Evolutionary conservation across 2,797 vertebrate species (phyloP), one percentile per base, ranked within the genome.

Genomic region (Dryobates pubescens): DNA sequence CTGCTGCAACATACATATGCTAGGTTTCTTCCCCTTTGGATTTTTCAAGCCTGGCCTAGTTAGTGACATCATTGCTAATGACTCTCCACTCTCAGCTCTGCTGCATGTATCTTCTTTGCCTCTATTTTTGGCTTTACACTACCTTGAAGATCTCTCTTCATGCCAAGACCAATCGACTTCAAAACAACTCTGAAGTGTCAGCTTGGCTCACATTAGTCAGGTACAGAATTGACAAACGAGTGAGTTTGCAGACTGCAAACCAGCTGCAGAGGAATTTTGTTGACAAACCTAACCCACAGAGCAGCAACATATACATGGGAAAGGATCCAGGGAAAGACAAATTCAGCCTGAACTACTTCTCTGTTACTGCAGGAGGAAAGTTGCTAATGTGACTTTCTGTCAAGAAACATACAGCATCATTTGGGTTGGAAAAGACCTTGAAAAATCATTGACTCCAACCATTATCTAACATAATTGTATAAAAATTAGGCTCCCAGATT

Each of bases 301-400:
- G 79, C 43, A 88, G 32, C 3, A 18, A 73, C 7, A 4, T 83
- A 88, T 13, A 34, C 26, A 29, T 13, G 41, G 82, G 47, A 68
- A 38, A 87, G 77, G 32, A 95, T 38, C 27, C 30, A 47, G 0
- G 0, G 23, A 56, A 87, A 77, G 56, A 53, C 67, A 77, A 89
- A 89, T 67, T 36, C 76, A 94, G 79, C 41, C 69, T 82, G 72
- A 87, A 74, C 49, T 62, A 80, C 56, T 90, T 89, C 65, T 75
- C 56, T 78, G 59, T 69, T 74, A 45, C 34, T 77, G 65, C 73
- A 78, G 65, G 14, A 87, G 12, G 17, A 62, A 77, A 93, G 62
- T n/a, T 2, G 27, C 59, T 65, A 69, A 57, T 1, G 23, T 72
- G 29, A 80, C 82, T 82, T 93, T 82, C 87, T 87, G 65, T 80